Conservation (phyloP, 2,113 vertebrate species). For the Crotalus tigris region DNA sequence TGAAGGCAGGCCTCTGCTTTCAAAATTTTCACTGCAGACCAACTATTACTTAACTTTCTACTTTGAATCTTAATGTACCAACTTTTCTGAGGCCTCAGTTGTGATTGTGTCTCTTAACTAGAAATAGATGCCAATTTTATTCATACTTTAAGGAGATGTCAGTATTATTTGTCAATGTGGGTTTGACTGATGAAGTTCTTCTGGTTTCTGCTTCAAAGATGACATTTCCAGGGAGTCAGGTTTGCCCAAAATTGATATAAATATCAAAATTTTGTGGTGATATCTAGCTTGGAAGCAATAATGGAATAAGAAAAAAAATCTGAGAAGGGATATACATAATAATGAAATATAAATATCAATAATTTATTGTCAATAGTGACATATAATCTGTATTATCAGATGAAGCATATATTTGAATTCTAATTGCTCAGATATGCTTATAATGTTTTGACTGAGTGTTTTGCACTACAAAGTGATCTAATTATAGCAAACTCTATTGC, state of each 20-base stretch:
- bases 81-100: neutral
- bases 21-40: neutral
- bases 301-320: neutral
- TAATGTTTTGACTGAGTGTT: neutral
- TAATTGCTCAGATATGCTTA: neutral
- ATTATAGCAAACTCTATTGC: neutral
- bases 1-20: neutral
- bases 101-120: neutral
- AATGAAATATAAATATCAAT: neutral
- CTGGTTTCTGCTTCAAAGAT: neutral
- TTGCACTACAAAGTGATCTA: neutral
- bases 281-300: neutral
- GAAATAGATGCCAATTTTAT: neutral
- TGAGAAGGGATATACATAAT: neutral
- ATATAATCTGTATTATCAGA: neutral
- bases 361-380: neutral
- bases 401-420: neutral
- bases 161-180: neutral
- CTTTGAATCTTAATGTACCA: neutral
- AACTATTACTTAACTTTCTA: neutral
- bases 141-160: neutral
- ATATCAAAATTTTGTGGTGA: neutral
- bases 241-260: neutral
- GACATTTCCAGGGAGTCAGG: neutral
- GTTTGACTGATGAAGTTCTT: neutral